A percentile compares a stretch with the other conserved stretches of the same genome.
Conservation (phyloP, 2,797 vertebrate genomes). For the Oreochromis grahami region DNA sequence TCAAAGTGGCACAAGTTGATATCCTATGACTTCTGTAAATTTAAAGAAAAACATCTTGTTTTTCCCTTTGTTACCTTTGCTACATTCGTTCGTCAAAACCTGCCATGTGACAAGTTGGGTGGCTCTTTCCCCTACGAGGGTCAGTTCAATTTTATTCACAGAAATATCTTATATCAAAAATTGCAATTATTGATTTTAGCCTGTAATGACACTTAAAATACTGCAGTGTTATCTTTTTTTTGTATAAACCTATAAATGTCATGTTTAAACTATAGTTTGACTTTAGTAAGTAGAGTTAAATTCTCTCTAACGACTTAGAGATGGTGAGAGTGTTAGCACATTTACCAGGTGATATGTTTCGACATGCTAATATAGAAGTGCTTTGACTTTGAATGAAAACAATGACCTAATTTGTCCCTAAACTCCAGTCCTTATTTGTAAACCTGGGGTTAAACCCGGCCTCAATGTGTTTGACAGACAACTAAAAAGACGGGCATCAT, state of each 20-base stretch:
- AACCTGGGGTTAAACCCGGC: neutral
- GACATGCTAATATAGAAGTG: neutral
- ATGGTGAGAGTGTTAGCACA: neutral
- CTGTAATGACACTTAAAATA: slow-evolving; percentile 23
- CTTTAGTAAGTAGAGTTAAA: neutral
- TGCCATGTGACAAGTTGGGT: neutral
- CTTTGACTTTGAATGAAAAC: neutral
- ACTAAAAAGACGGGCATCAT: slow-evolving; percentile 27
- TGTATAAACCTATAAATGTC: neutral
- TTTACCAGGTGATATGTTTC: neutral
- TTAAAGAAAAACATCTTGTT: neutral
- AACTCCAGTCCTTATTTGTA: neutral
- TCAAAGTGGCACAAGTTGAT: slow-evolving; percentile 20
- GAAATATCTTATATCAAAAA: neutral
- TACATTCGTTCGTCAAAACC: slow-evolving; percentile 47
- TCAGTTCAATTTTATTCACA: neutral
- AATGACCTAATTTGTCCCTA: neutral
- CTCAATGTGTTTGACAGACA: slow-evolving; percentile 4
- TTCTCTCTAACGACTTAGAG: neutral
- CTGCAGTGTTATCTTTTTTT: neutral
- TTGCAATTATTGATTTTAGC: neutral
- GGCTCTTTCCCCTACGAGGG: neutral
- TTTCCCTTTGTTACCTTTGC: slow-evolving; percentile 58
- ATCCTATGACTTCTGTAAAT: neutral
- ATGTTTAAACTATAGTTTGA: slow-evolving; percentile 6